phyloP scores from a whole-genome alignment of 2,113 vertebrate genomes.

The Paratilapia polleni region DNA sequence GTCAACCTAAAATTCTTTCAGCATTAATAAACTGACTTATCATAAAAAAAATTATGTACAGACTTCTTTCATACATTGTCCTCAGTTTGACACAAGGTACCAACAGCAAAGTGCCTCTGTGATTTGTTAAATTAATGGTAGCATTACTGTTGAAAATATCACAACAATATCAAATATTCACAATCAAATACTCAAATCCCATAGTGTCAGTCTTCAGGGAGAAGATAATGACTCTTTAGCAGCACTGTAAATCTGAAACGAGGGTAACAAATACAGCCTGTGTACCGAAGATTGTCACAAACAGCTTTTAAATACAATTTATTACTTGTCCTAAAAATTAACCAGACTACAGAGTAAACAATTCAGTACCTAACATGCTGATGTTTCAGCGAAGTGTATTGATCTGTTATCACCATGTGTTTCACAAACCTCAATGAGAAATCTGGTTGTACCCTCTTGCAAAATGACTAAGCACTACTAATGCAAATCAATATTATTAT shows the following conservation, averaged over 20 bases:
- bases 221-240: neutral
- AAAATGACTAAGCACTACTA: conserved; percentile 2
- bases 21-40: neutral
- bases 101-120: neutral
- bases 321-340: neutral
- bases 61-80: neutral
- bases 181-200: neutral
- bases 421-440: neutral
- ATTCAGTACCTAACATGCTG: conserved; percentile 8
- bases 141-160: neutral
- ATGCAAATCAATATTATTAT: conserved; percentile 5
- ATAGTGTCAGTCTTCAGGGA: neutral
- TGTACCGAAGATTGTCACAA: neutral
- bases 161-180: neutral
- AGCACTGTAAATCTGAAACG: neutral
- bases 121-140: neutral
- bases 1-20: neutral
- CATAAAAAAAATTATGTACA: neutral
- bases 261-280: neutral
- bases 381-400: neutral
- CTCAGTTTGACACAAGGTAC: neutral
- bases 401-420: neutral
- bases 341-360: neutral
- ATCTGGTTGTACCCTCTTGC: neutral
- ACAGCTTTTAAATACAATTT: neutral